Percentiles rank a stretch among this genome's conserved stretches.
phyloP scores from a whole-genome alignment of 2,113 vertebrate species.

The Eidolon helvum region DNA sequence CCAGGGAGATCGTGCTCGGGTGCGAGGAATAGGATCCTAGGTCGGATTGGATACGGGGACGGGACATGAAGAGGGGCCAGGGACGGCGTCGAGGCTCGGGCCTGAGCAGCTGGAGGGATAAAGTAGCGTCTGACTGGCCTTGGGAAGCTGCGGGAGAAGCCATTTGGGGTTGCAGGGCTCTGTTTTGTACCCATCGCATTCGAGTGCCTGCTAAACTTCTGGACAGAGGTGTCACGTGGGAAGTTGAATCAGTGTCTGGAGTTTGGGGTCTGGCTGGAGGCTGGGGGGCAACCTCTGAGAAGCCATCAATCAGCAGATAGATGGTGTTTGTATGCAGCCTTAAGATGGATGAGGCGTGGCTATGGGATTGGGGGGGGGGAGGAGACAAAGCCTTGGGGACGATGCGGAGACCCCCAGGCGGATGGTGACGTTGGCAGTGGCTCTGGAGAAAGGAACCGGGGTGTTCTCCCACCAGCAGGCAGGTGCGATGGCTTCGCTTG shows the following conservation, averaged over 20 bases:
- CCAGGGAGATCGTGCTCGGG: neutral
- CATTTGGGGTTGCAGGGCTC: neutral
- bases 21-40: neutral
- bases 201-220: too few species aligned
- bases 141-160: neutral
- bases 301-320: neutral
- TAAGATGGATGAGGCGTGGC: too few species aligned
- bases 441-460: neutral
- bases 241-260: neutral
- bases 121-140: neutral
- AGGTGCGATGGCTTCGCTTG: fast-evolving
- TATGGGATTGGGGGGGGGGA: too few species aligned
- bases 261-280: neutral
- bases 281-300: neutral
- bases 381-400: neutral
- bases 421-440: fast-evolving
- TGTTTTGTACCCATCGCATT: neutral
- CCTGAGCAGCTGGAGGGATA: neutral
- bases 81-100: neutral
- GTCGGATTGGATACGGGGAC: neutral
- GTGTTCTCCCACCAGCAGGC: neutral
- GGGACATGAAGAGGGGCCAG: fast-evolving
- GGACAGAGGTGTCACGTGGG: neutral
- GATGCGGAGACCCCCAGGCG: neutral
- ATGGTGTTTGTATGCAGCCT: fast-evolving